Evolutionary conservation across 2,888 invertebrate species (phyloP).

Genomic region (Eupeodes luniger): DNA sequence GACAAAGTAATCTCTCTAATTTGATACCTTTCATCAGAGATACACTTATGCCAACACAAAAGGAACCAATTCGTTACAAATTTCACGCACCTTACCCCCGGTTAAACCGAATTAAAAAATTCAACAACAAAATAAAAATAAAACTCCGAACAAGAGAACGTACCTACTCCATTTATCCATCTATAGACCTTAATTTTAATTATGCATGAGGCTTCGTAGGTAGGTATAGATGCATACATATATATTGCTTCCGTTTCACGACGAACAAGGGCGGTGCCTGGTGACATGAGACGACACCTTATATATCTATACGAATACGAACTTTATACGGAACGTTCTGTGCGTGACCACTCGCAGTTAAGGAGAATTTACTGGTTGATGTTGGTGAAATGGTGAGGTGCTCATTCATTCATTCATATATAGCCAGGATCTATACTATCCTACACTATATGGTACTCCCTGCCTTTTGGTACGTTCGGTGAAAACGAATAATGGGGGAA

Average conservation of each 20-base stretch:
- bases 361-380: constrained; percentile 48
- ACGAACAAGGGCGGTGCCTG: constrained; percentile 60
- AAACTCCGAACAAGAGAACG: constrained; percentile 10
- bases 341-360: constrained; percentile 71
- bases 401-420: constrained; percentile 15
- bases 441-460: background rate
- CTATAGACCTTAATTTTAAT: constrained; percentile 60
- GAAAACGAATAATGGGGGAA: constrained; percentile 49
- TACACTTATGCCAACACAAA: constrained; percentile 62
- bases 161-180: constrained; percentile 7
- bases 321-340: constrained; percentile 18
- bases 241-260: constrained; percentile 66
- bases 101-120: constrained; percentile 28
- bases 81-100: constrained; percentile 62
- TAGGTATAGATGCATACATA: background rate
- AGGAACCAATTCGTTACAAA: constrained; percentile 49
- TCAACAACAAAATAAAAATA: background rate
- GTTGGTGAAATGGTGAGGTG: constrained; percentile 21
- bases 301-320: background rate
- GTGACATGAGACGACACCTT: constrained; percentile 72
- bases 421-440: constrained; percentile 12
- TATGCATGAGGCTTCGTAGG: constrained; percentile 62
- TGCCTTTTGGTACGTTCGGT: background rate
- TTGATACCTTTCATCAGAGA: constrained; percentile 73
- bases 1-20: constrained; percentile 72